Conservation (phyloP, 2,113 vertebrate species). For the Gambusia affinis region DNA sequence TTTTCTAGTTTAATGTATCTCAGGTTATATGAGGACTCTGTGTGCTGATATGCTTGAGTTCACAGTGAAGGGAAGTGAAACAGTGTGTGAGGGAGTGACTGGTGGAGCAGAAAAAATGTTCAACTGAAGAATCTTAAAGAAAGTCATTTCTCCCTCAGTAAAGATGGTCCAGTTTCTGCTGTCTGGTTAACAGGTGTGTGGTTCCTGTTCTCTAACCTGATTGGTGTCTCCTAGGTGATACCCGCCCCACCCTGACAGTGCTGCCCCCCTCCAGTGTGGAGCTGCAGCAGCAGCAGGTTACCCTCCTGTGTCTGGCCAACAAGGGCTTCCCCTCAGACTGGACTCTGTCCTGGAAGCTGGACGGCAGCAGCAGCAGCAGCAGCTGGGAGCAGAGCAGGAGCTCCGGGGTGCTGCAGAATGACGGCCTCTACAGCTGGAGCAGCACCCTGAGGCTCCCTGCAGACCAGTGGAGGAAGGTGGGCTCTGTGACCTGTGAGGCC, state of each 20-base stretch:
- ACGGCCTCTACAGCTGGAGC: neutral
- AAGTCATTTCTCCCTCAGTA: neutral
- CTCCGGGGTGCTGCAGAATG: neutral
- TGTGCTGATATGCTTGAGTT: slow-evolving; percentile 2
- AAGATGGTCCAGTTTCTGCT: neutral
- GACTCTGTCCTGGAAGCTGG: no score
- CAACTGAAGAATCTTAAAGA: neutral
- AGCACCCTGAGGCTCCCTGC: no score
- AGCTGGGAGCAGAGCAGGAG: neutral
- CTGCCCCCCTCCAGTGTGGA: slow-evolving; percentile 3
- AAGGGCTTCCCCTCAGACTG: no score
- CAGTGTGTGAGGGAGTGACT: slow-evolving; percentile 1
- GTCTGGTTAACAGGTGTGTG: neutral
- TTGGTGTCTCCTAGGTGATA: slow-evolving; percentile 6
- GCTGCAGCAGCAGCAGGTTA: neutral
- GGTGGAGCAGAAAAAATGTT: neutral
- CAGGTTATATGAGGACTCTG: neutral
- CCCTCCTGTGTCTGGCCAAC: slow-evolving; percentile 6
- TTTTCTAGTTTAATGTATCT: neutral
- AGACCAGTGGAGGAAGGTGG: no score
- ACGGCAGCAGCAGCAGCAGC: no score
- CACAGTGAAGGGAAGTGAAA: neutral
- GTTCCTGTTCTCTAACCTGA: neutral
- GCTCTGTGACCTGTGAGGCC: no score
- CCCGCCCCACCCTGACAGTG: slow-evolving; percentile 6